Conservation (phyloP, 1,140 invertebrate genomes). For the Tetramorium parvispinum region DNA sequence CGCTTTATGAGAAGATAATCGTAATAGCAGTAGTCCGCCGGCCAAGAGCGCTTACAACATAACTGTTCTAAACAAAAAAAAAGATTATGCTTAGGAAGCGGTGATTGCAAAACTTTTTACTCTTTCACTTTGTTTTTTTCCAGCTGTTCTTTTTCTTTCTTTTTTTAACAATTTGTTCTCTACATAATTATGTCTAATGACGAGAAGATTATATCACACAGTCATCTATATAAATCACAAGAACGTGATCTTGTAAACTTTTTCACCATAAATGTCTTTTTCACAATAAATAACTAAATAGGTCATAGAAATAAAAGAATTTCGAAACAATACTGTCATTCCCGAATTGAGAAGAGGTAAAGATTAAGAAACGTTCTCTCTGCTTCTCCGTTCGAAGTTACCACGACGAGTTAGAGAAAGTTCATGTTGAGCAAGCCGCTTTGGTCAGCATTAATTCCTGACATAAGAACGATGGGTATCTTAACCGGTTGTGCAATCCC, state of each 20-base stretch:
- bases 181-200: not conserved
- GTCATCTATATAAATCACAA: not conserved
- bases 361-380: not conserved
- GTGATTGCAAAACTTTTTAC: not conserved
- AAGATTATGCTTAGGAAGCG: not conserved
- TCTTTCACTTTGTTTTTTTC: not conserved
- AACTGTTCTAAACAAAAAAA: conserved; percentile 3
- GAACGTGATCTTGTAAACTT: not conserved
- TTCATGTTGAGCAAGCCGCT: conserved; percentile 69
- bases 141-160: not conserved
- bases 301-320: not conserved
- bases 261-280: not conserved
- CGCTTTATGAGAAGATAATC: not conserved
- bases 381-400: not conserved
- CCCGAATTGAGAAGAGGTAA: not conserved
- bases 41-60: not conserved
- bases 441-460: conserved; percentile 75
- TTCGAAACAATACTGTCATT: not conserved
- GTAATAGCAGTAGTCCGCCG: not conserved
- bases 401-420: conserved; percentile 71
- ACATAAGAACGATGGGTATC: conserved; percentile 72
- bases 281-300: not conserved
- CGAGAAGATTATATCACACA: not conserved
- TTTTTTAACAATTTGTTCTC: not conserved
- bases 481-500: conserved; percentile 65